Evolutionary conservation across 2,888 invertebrate species (phyloP).

Genomic region (Stegophylla sp.): DNA sequence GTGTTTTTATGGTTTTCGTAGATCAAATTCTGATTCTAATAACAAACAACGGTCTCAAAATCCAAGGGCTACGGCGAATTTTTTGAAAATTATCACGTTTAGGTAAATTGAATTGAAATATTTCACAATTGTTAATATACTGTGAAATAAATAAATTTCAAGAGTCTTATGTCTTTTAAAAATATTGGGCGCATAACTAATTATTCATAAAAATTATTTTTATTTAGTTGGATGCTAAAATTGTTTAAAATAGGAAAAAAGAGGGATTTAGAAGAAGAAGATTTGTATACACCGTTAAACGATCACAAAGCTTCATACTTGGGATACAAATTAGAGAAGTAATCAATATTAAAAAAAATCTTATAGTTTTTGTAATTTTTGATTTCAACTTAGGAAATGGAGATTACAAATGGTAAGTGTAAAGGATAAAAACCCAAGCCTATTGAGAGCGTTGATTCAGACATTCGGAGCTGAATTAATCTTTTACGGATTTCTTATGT

Average conservation of each 20-base stretch:
- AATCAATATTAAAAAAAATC: constrained; percentile 62
- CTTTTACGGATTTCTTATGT: too few relatives aligned
- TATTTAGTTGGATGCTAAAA: constrained; percentile 76
- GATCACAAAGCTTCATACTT: constrained; percentile 74
- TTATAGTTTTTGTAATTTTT: neutral
- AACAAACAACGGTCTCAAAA: neutral
- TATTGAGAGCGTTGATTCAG: too few relatives aligned
- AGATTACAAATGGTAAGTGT: too few relatives aligned
- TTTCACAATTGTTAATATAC: too few relatives aligned
- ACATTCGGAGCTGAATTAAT: too few relatives aligned
- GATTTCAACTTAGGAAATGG: constrained; percentile 66
- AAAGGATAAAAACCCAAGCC: too few relatives aligned
- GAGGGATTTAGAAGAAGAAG: constrained; percentile 75
- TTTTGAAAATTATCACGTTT: constrained; percentile 1
- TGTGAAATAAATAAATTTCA: too few relatives aligned
- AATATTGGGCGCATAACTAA: too few relatives aligned
- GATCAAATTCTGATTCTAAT: neutral
- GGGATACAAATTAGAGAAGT: constrained; percentile 76
- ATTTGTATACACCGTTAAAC: constrained; percentile 75
- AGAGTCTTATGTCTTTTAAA: too few relatives aligned
- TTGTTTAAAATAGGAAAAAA: constrained; percentile 78
- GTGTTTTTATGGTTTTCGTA: constrained; percentile 66
- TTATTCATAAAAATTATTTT: neutral
- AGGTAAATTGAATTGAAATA: neutral
- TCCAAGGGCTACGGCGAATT: neutral